Base-by-base conservation (phyloP, 2,797 vertebrate species). In the Thaleichthys pacificus region DNA sequence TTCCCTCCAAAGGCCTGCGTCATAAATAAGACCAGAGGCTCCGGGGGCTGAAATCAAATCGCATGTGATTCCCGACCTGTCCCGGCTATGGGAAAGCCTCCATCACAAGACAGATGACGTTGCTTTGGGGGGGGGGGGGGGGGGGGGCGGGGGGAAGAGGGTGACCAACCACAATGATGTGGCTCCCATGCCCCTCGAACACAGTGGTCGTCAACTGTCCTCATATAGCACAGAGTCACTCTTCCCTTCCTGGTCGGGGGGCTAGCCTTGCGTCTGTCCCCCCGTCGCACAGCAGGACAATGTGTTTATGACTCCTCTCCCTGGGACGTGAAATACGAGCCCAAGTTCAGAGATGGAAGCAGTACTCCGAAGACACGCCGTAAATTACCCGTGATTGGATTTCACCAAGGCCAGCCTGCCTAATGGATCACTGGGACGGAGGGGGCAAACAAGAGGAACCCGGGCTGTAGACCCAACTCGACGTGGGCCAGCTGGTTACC, bases 301-400 rank as follows among this genome's bases (percentile, higher is more conserved):
- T 74, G 77, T 74, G 74, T 83, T 89, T 89, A 88, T 87, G 87
- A 89, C 88, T 78, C 61, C 61, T 54, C 64, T 62, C 30, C 51
- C 49, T 58, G 72, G 85, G 78, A 85, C 77, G 70, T 87, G 86
- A 84, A 87, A 90, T 84, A 89, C 78, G 84, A 91, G 82, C 87
- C 88, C 19, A 51, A 47, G 63, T 62, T 4, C 62, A 42, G 57
- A 14, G 68, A 42, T 28, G 21, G 82, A 80, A 87, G 86, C 80
- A 80, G 86, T 84, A 82, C 84, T 84, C 85, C 70, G 80, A 82
- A 89, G 84, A 86, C 81, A 78, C 66, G 77, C 81, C 63, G 73
- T 89, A 91, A 91, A 91, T 89, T 79, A 88, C 80, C 80, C 79
- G 69, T 86, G 90, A 92, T 89, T 88, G 84, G 84, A 91, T 92